These are phyloP conservation scores for Lipophrys pholis DNA, from an alignment of 2,113 vertebrate genomes.

Conservation along the genomic window DNA sequence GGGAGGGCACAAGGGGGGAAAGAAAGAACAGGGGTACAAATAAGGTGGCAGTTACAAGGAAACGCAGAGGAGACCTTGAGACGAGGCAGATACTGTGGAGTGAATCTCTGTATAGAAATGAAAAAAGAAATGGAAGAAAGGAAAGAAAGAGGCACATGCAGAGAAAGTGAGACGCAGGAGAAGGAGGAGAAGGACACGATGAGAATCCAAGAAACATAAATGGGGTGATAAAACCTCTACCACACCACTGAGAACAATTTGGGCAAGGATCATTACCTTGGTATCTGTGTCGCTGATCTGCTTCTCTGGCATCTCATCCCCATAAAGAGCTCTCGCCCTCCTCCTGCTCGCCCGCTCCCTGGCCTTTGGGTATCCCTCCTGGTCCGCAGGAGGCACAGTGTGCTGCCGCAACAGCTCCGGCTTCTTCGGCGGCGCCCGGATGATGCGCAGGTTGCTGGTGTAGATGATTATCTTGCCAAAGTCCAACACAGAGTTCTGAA, in stretches of 20 bases:
- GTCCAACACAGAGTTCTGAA: conserved; percentile 87
- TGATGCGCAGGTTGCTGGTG: conserved; percentile 95
- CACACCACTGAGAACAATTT: conserved; percentile 56
- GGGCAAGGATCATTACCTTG: conserved; percentile 68
- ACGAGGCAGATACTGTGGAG: conserved; percentile 4
- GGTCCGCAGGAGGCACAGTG: conserved; percentile 69
- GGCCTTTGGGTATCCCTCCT: conserved; percentile 74
- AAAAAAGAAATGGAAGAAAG: conserved; percentile 13
- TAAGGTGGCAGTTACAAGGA: conserved; percentile 30
- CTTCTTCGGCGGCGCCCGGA: conserved; percentile 87
- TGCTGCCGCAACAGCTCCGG: conserved; percentile 82
- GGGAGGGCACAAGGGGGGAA: background rate
- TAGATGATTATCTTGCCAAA: conserved; percentile 99
- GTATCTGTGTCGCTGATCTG: conserved; percentile 42
- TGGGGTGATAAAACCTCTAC: conserved; percentile 42
- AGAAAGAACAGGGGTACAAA: conserved; percentile 21
- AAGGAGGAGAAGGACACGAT: background rate
- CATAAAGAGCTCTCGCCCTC: conserved; percentile 50
- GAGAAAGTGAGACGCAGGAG: background rate
- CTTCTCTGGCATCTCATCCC: conserved; percentile 57
- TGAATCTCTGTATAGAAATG: conserved; percentile 14
- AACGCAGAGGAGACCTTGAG: conserved; percentile 27
- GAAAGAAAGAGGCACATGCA: conserved; percentile 11
- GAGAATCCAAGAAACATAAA: conserved; percentile 20
- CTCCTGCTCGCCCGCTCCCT: conserved; percentile 63